phyloP scores from a whole-genome alignment of 2,888 invertebrate species.

The Rhagonycha lutea region DNA sequence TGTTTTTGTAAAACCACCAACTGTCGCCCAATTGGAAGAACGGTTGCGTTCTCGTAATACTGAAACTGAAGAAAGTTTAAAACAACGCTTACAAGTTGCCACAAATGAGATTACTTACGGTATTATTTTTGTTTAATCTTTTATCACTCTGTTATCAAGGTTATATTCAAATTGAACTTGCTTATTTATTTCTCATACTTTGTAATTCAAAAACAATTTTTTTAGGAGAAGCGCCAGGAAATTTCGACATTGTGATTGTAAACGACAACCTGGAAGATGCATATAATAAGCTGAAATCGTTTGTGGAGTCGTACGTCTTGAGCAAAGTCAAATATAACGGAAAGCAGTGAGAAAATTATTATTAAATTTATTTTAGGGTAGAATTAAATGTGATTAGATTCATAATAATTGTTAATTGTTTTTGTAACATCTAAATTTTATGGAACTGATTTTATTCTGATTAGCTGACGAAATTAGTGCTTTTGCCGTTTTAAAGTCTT shows the following conservation, averaged over 20 bases:
- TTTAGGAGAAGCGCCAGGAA: slow-evolving; percentile 66
- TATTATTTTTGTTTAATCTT: slow-evolving; percentile 39
- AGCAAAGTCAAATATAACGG: slow-evolving; percentile 26
- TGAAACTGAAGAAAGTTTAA: slow-evolving; percentile 86
- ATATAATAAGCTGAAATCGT: slow-evolving; percentile 73
- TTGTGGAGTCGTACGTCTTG: slow-evolving; percentile 65
- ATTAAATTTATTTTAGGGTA: not conserved
- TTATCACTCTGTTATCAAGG: not conserved
- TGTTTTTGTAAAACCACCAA: slow-evolving; percentile 93
- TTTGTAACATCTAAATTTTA: not conserved
- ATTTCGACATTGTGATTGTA: slow-evolving; percentile 81
- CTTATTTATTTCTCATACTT: not conserved
- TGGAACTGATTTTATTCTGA: not conserved
- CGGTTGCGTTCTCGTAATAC: slow-evolving; percentile 80
- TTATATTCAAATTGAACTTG: not conserved
- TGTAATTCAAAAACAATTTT: slow-evolving; percentile 22
- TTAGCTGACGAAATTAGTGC: not conserved
- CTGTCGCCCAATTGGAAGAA: slow-evolving; percentile 74
- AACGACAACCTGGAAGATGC: slow-evolving; percentile 84
- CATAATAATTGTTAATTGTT: not conserved
- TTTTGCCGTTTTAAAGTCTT: not conserved
- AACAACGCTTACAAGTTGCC: slow-evolving; percentile 78
- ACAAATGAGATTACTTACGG: slow-evolving; percentile 85
- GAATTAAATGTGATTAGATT: not conserved
- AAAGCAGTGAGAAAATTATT: not conserved